These are phyloP conservation scores for Eurosta solidaginis DNA, from an alignment of 1,140 invertebrate species.

Conservation along the genomic window DNA sequence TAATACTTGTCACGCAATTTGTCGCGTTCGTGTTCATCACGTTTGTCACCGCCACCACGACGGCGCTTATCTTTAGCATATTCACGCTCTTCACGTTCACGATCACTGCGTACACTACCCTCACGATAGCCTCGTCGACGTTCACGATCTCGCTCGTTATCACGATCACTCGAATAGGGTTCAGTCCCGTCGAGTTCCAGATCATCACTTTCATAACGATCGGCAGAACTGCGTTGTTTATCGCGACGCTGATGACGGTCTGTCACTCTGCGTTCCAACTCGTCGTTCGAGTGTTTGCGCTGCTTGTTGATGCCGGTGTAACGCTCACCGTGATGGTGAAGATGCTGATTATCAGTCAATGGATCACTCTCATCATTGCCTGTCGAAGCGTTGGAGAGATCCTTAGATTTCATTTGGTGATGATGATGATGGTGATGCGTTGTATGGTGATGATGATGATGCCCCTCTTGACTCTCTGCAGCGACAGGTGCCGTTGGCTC, in stretches of 20 bases:
- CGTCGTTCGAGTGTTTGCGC: slow-evolving; percentile 53
- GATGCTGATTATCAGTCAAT: slow-evolving; percentile 20
- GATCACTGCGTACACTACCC: slow-evolving; percentile 40
- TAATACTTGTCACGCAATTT: slow-evolving; percentile 37
- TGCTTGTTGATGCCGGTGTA: background rate
- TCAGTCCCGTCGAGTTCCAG: slow-evolving; percentile 62
- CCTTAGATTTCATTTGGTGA: slow-evolving; percentile 29
- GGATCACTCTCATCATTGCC: slow-evolving; percentile 37
- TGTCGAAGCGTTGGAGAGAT: slow-evolving; percentile 35
- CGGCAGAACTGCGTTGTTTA: slow-evolving; percentile 39
- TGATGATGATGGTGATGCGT: slow-evolving; percentile 8
- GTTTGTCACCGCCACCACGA: slow-evolving; percentile 40
- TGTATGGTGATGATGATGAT: slow-evolving; percentile 20
- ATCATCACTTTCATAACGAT: slow-evolving; percentile 62
- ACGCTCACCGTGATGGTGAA: background rate
- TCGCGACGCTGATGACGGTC: slow-evolving; percentile 36
- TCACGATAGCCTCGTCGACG: slow-evolving; percentile 40
- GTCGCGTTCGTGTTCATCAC: slow-evolving; percentile 37
- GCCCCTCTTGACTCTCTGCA: background rate
- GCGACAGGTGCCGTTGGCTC: background rate
- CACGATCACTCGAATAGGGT: slow-evolving; percentile 62
- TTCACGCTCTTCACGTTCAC: slow-evolving; percentile 38
- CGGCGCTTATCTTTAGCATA: slow-evolving; percentile 30
- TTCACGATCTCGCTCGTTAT: slow-evolving; percentile 36
- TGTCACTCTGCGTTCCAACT: slow-evolving; percentile 39